Evolutionary conservation across 2,888 invertebrate species (phyloP), one percentile per base, ranked within the genome.

Genomic region (Pachycephus smyrnensis): DNA sequence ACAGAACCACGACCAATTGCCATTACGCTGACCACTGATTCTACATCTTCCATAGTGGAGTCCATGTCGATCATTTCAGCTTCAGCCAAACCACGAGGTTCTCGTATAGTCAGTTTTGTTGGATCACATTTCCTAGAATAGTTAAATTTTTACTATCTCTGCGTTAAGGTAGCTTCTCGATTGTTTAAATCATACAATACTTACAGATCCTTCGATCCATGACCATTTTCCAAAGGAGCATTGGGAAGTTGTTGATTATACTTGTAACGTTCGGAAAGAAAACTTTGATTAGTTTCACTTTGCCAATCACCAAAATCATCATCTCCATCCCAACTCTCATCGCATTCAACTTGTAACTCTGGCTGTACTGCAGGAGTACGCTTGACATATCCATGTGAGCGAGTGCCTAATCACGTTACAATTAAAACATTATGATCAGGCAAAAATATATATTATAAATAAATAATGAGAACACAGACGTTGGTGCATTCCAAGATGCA

Each of bases 241-340:
- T 9, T 3, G 55, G 15, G 23, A 55, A 23, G 23, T 9, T 23
- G 55, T 23, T 55, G 55, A 55, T 55, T 55, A 55, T 23, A 55
- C 55, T 55, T 55, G 23, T 55, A 55, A 9, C 23, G 23, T 55
- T 55, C 23, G 6, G 23, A 55, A 23, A 15, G 55, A 55, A 23
- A 9, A 2, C 55, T 55, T 1, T 23, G 23, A 55, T 55, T 9
- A 55, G 55, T 23, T 55, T 55, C 55, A 55, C 55, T 55, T 15
- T 55, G 55, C 55, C 55, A 55, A 71, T 71, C 31, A n/a, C 23
- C 33, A 15, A 33, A 55, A 31, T 79, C 32, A 12, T 68, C 32
- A 32, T 84, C 82, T 37, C 73, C 79, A 68, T 89, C 88, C 90
- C 90, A 90, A 40, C 79, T 82, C 77, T 90, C 89, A 2, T 83